phyloP scores from a whole-genome alignment of 2,113 vertebrate species.

The Bos javanicus region DNA sequence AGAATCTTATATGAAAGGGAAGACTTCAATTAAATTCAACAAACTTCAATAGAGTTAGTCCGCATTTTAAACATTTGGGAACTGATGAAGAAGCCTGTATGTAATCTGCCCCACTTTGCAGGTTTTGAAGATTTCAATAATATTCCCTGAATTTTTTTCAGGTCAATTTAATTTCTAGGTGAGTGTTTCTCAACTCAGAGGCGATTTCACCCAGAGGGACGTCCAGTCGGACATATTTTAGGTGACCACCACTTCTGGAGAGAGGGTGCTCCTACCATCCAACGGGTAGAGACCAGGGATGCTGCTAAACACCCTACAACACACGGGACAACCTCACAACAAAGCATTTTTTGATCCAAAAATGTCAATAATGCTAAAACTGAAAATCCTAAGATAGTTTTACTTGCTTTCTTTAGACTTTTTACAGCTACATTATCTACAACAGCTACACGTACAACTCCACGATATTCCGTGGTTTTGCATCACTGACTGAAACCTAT shows the following conservation, averaged over 20 bases:
- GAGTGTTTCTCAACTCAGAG: background rate
- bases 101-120: background rate
- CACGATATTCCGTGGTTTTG: background rate
- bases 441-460: background rate
- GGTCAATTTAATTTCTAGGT: background rate
- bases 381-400: background rate
- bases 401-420: background rate
- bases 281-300: background rate
- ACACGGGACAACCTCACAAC: background rate
- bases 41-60: background rate
- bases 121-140: background rate
- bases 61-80: background rate
- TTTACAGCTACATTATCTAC: background rate
- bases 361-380: background rate
- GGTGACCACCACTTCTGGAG: background rate
- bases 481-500: background rate
- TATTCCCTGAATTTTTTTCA: background rate
- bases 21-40: background rate
- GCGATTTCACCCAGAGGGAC: background rate
- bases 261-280: background rate
- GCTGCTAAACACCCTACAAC: accelerated
- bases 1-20: background rate
- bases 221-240: background rate
- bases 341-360: background rate
- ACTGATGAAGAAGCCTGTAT: background rate